Percentiles rank a stretch among this genome's conserved stretches.
Conservation (phyloP, 2,888 invertebrate species). For the Rotaria macrura region DNA sequence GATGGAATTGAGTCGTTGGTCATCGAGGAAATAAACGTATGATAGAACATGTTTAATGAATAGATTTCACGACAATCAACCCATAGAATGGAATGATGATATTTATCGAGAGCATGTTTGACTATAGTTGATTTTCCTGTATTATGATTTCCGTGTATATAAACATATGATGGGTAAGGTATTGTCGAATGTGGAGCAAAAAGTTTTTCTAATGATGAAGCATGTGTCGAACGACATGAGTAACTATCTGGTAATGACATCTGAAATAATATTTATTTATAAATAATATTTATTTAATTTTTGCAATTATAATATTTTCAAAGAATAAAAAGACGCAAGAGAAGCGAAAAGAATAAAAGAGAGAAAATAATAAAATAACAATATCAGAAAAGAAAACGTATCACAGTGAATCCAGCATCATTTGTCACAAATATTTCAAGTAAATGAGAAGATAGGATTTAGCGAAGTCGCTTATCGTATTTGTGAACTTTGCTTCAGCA, state of each 20-base stretch:
- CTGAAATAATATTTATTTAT: neutral
- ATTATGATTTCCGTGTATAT: neutral
- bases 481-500: neutral
- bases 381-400: neutral
- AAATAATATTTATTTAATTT: neutral
- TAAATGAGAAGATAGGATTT: neutral
- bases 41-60: constrained; percentile 5
- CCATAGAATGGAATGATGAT: neutral
- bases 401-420: neutral
- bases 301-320: neutral
- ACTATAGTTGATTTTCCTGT: neutral
- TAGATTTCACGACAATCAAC: constrained; percentile 14
- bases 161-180: neutral
- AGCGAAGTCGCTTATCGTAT: neutral
- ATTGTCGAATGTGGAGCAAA: neutral
- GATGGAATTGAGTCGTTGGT: neutral
- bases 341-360: neutral
- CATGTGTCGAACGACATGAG: neutral
- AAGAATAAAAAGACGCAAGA: neutral
- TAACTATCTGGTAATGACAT: constrained; percentile 4
- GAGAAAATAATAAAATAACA: neutral
- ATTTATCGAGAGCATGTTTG: neutral
- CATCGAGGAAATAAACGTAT: neutral
- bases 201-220: neutral
- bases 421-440: neutral